Percentiles rank a stretch among this genome's conserved stretches.
phyloP scores from a whole-genome alignment of 2,797 vertebrate genomes.

The Siniperca undulata region DNA sequence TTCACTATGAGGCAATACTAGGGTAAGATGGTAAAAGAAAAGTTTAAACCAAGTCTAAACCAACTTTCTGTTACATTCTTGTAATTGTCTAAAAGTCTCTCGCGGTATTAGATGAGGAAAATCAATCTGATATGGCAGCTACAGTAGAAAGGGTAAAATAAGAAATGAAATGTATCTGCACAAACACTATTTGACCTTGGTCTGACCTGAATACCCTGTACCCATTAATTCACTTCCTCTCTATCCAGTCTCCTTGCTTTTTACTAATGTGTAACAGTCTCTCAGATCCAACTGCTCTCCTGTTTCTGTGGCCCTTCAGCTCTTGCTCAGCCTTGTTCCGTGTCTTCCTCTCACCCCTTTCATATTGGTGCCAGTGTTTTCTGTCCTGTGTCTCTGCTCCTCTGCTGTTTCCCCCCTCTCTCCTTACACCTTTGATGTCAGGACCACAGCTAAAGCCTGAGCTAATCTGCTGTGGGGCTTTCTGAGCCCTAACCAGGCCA shows the following conservation, averaged over 20 bases:
- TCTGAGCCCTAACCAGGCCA: constrained; percentile 56
- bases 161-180: constrained; percentile 9
- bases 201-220: constrained; percentile 20
- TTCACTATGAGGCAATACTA: background rate
- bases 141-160: constrained; percentile 1
- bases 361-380: constrained; percentile 48
- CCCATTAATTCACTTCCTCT: constrained; percentile 10
- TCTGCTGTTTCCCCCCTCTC: constrained; percentile 56
- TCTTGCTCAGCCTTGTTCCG: constrained; percentile 31
- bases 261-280: background rate
- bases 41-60: background rate
- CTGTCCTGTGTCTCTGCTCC: constrained; percentile 53
- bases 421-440: constrained; percentile 78
- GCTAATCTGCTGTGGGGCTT: constrained; percentile 76
- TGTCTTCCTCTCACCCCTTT: constrained; percentile 37
- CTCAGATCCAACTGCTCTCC: background rate
- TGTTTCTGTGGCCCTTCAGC: constrained; percentile 17
- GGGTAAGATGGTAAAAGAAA: background rate
- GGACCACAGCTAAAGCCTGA: constrained; percentile 72
- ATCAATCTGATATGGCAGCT: constrained; percentile 15
- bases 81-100: background rate
- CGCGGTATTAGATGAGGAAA: background rate
- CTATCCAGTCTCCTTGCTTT: background rate
- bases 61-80: background rate
- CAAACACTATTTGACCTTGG: constrained; percentile 28